Evolutionary conservation across 1,140 invertebrate species (phyloP).

Genomic region (Procambarus clarkii): DNA sequence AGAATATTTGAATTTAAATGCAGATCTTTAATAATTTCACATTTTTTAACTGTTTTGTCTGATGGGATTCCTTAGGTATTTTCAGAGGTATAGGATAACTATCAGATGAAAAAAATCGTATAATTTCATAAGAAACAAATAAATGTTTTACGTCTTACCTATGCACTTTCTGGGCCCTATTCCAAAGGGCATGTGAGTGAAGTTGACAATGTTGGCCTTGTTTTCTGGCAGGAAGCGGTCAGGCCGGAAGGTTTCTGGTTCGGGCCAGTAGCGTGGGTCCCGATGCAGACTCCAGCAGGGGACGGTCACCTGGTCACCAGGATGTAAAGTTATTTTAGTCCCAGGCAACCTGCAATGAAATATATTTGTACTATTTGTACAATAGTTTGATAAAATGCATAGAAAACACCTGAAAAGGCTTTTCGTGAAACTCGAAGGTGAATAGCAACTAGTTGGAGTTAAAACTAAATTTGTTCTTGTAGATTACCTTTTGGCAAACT

Average conservation of each 20-base stretch:
- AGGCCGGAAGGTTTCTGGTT: constrained; percentile 76
- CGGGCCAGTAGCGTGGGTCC: constrained; percentile 75
- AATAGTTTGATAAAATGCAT: no score
- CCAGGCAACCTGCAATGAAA: constrained; percentile 73
- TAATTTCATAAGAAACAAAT: neutral
- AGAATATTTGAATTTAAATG: no score
- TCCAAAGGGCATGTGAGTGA: constrained; percentile 76
- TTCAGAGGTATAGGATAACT: no score
- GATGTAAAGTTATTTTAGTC: constrained; percentile 26
- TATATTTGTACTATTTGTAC: neutral
- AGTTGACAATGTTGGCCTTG: constrained; percentile 79
- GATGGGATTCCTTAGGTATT: no score
- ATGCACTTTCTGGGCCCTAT: constrained; percentile 78
- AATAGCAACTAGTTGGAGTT: no score
- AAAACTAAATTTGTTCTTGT: no score
- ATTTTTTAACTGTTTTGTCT: no score
- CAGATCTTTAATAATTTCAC: no score
- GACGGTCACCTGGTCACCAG: constrained; percentile 29
- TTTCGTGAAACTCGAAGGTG: no score
- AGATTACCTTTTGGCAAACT: no score
- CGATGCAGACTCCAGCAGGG: constrained; percentile 66
- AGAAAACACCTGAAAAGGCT: no score
- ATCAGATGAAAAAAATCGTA: no score
- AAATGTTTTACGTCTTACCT: neutral
- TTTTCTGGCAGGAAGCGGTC: neutral